Conservation (phyloP, 2,113 vertebrate genomes). For the Malurus alboscapulatus region DNA sequence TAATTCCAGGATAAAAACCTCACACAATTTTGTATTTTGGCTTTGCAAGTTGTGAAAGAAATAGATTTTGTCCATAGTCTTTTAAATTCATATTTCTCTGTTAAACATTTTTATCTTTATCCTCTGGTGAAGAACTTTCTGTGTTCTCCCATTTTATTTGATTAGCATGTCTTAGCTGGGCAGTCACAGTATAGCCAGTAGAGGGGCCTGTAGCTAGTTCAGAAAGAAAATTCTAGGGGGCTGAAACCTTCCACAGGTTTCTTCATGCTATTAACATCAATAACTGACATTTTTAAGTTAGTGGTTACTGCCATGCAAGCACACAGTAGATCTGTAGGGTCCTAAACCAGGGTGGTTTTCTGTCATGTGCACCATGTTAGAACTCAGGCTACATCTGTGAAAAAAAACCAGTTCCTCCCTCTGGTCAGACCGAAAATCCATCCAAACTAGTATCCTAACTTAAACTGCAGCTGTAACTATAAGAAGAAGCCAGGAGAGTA, state of each 20-base stretch:
- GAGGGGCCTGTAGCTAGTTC: not conserved
- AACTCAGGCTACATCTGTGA: not conserved
- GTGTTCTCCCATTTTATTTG: not conserved
- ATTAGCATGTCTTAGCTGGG: not conserved
- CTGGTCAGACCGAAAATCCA: not conserved
- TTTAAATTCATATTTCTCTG: not conserved
- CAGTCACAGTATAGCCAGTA: not conserved
- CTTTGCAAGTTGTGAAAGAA: not conserved
- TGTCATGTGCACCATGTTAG: not conserved
- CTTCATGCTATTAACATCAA: not conserved
- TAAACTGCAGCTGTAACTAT: not conserved
- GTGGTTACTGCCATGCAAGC: not conserved
- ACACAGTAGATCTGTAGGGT: not conserved
- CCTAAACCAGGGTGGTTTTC: not conserved
- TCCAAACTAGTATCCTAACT: not conserved
- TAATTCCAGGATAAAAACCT: not conserved
- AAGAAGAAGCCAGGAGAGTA: not conserved
- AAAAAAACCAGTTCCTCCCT: not conserved
- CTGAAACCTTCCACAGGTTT: not conserved
- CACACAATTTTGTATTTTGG: not conserved
- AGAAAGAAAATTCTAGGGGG: not conserved
- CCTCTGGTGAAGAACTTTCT: not conserved
- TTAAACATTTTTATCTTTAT: not conserved
- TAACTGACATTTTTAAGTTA: not conserved
- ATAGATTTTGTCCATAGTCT: not conserved